Conservation (phyloP, 2,888 invertebrate species). For the Eumerus sabulonum region DNA sequence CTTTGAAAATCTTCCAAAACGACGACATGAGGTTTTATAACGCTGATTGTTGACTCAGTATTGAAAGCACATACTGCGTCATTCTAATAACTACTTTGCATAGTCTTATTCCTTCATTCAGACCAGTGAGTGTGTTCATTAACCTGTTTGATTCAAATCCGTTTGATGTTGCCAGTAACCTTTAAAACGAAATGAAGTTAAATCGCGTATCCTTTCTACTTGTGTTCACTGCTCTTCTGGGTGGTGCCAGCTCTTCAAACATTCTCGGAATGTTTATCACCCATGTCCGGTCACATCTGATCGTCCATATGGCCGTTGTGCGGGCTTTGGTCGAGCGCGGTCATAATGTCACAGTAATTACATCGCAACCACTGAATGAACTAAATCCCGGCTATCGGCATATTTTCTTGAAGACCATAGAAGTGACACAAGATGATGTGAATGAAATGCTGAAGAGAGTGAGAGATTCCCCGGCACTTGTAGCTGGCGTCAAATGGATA, state of each 20-base stretch:
- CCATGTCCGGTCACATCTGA: slow-evolving; percentile 76
- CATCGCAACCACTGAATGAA: slow-evolving; percentile 72
- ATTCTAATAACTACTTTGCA: no score
- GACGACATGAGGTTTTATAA: no score
- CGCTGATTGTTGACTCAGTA: no score
- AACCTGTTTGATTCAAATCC: no score
- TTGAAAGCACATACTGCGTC: no score
- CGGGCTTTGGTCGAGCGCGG: slow-evolving; percentile 75
- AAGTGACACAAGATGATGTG: slow-evolving; percentile 32
- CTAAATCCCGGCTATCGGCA: slow-evolving; percentile 73
- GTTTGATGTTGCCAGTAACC: no score
- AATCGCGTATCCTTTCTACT: slow-evolving; percentile 1
- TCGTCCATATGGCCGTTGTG: slow-evolving; percentile 76
- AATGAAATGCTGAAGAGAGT: slow-evolving; percentile 23
- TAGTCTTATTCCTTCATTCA: no score
- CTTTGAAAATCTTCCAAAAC: no score
- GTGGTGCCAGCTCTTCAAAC: slow-evolving; percentile 69
- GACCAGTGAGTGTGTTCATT: no score
- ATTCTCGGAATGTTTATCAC: slow-evolving; percentile 77
- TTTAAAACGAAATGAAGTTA: slow-evolving; percentile 22
- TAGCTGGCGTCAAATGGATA: slow-evolving; percentile 18
- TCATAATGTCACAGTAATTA: slow-evolving; percentile 77
- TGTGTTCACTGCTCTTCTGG: not conserved
- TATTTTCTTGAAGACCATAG: slow-evolving; percentile 70
- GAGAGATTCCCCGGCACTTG: not conserved